Evolutionary conservation across 2,797 vertebrate genomes (phyloP).

Genomic region (Petrocephalus schoutedeni): DNA sequence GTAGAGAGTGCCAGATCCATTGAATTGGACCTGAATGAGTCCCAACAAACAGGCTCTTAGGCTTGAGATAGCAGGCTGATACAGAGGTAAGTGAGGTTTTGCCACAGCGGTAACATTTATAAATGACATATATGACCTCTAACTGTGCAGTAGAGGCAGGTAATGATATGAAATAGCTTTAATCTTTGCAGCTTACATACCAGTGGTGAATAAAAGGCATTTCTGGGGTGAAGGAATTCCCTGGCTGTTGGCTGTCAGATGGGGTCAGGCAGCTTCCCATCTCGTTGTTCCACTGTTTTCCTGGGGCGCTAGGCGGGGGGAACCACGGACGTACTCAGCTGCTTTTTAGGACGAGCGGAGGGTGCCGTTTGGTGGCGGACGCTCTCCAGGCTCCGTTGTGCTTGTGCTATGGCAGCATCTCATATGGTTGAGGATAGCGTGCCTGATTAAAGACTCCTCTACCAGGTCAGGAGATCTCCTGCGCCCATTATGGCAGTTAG

Average conservation of each 20-base stretch:
- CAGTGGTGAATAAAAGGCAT: background rate
- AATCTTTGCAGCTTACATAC: background rate
- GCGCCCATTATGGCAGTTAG: background rate
- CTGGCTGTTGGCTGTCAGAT: background rate
- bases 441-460: background rate
- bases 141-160: background rate
- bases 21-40: background rate
- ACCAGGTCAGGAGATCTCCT: background rate
- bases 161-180: background rate
- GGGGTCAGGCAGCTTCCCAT: background rate
- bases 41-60: background rate
- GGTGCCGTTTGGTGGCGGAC: background rate
- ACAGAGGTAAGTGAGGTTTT: background rate
- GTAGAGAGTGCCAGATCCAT: background rate
- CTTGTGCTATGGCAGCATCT: background rate
- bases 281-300: background rate
- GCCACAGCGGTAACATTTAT: background rate
- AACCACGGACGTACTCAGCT: background rate
- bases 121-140: background rate
- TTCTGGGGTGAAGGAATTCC: background rate
- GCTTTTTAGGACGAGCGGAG: slow-evolving; percentile 2
- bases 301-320: background rate
- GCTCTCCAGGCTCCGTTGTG: background rate
- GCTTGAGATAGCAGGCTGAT: background rate
- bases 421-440: background rate